Evolutionary conservation across 2,797 vertebrate species (phyloP), one percentile per base, ranked within the genome.

Genomic region (Cephalopachus bancanus): DNA sequence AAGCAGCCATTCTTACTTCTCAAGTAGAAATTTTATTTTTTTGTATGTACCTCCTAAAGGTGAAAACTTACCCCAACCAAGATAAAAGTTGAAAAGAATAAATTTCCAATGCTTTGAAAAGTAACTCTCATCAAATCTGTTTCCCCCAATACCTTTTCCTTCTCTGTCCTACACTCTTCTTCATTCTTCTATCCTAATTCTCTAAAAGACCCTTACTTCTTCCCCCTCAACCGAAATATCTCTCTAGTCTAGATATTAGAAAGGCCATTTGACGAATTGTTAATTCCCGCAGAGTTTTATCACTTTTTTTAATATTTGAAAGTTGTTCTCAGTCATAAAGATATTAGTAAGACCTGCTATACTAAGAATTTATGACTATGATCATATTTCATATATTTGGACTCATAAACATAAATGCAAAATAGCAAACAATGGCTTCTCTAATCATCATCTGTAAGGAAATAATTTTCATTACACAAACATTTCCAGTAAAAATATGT

Each of bases 1-100:
- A 69, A 83, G 20, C 14, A 86, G 28, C n/a, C 59, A 74, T 59
- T 91, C 51, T 94, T 89, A 76, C 28, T 96, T 93, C 59, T 91
- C 26, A 80, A 76, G 17, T 53, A 78, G 12, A 89, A 90, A 51
- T 92, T 75, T 59, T 90, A 33, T 83, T 87, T 83, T 17, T 53
- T 49, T 33, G 9, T 71, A 71, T 33, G 4, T 49, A 59, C 30
- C 4, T 90, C 55, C 20, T 81, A 64, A 83, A 89, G 49, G 33
- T 95, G 26, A 92, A 19, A 94, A 88, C 51, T 75, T n/a, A 91
- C 20, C 12, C 26, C n/a, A 69, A 64, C n/a, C 26, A 91, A 69
- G 14, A 75, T 33, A 55, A 28, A 93, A 83, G 7, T 49, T 57
- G 75, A 12, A 95, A 59, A 92, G 19, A 62, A 78, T 67, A 37